Evolutionary conservation across 2,113 vertebrate genomes (phyloP), one percentile per base, ranked within the genome.

Genomic region (Sinocyclocheilus anshuiensis): DNA sequence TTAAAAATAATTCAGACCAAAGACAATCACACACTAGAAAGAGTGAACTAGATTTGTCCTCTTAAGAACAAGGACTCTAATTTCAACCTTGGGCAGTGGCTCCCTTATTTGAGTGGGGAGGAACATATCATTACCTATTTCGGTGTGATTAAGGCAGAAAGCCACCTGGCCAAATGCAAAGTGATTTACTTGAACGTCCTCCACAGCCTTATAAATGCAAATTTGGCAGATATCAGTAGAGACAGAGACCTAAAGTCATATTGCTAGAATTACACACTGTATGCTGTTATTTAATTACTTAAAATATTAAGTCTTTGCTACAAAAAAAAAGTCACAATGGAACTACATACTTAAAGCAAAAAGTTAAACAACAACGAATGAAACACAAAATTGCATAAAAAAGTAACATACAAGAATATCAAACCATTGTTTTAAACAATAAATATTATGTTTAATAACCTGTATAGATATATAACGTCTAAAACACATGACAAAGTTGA

Each of bases 171-270:
- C 87, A 90, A 90, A 91, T 59, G 36, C 48, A 83, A 76, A 69
- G 86, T 92, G 91, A 92, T 93, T 93, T 92, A 93, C 91, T 93
- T 74, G 39, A 84, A 92, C 78, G 92, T 91, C 92, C 93, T 94
- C 87, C 63, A 57, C 85, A 90, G 89, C 89, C 90, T 87, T 87
- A 61, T 85, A 91, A 85, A 93, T 91, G 87, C 89, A 90, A 89
- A 90, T 92, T 82, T 91, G 87, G 91, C 88, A 87, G 89, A 85
- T 77, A 78, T 72, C 48, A 53, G 22, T 45, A 81, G 67, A 65
- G 55, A 83, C 20, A 33, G 24, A 36, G 57, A 39, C 33, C 63
- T 42, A 78, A 33, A 85, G 59, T 78, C 45, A 78, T 2, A n/a
- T 53, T 78, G 8, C 39, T 48, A 53, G 76, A 85, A 79, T 57